Percentiles rank a stretch among this genome's conserved stretches.
These are phyloP conservation scores for Rhynchotus rufescens DNA, from an alignment of 2,797 vertebrate genomes.

Conservation along the genomic window DNA sequence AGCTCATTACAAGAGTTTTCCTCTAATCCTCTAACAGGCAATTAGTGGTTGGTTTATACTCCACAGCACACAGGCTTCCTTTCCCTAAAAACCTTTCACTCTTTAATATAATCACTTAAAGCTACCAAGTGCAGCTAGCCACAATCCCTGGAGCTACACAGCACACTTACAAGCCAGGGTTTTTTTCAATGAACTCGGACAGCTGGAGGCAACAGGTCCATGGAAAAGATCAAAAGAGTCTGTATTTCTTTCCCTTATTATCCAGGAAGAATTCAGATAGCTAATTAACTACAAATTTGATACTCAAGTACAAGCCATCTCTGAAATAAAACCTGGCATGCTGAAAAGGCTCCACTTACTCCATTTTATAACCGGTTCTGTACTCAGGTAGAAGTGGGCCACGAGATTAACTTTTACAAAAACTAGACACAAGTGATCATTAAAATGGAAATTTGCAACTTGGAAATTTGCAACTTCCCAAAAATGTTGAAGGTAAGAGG, in stretches of 20 bases:
- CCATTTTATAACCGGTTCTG: neutral
- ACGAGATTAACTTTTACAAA: neutral
- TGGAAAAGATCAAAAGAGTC: neutral
- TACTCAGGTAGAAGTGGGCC: neutral
- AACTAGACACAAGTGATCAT: neutral
- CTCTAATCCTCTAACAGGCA: neutral
- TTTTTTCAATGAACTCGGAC: neutral
- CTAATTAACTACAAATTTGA: neutral
- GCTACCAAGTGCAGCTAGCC: neutral
- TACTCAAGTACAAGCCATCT: neutral
- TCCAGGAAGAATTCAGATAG: neutral
- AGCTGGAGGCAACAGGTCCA: neutral
- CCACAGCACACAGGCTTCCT: neutral
- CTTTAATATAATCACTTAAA: neutral
- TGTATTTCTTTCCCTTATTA: neutral
- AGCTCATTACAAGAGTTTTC: slow-evolving; percentile 11
- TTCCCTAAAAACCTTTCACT: neutral
- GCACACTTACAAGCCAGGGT: neutral
- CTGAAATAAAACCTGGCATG: neutral
- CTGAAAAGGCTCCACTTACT: neutral
- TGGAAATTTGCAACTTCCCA: neutral
- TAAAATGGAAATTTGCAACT: neutral
- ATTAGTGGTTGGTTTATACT: slow-evolving; percentile 28
- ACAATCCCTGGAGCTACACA: neutral
- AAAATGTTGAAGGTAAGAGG: neutral